Base-by-base conservation (phyloP, 2,797 vertebrate species). In the Euthynnus affinis region DNA sequence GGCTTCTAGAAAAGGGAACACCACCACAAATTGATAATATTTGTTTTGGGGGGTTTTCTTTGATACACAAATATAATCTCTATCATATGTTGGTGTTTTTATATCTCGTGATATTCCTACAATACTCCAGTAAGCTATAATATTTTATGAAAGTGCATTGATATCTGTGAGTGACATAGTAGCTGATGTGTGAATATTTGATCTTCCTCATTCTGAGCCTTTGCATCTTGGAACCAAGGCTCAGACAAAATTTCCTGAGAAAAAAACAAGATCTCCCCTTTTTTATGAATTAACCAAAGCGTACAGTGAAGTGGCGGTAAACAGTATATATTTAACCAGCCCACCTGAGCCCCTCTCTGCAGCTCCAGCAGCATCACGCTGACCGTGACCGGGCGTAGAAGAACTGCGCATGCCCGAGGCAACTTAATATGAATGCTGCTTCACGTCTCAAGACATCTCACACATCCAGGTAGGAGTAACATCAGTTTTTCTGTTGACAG, bases 331-430 rank as follows among this genome's bases (percentile, higher is more conserved):
- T 82, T 25, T 57, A 71, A 15, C 44, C 58, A 53, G 20, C 56
- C 80, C 85, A 84, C 78, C 82, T 78, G 86, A 75, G 61, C 52
- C 29, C 57, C 59, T 51, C 55, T 46, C 18, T 64, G 70, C 49
- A 34, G 79, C 71, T 65, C 9, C 42, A n/a, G 73, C 67, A 32
- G 56, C 60, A 20, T 68, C 52, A 15, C 49, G 57, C 22, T 7
- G 23, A 25, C 48, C 7, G 42, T 74, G 53, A 62, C 7, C 27
- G 27, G 55, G 40, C 40, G 9, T 1, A 46, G 18, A 51, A 3
- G 1, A 22, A 88, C 49, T 90, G 92, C 94, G 93, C 94, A 94
- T 93, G 94, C 87, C 0, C 85, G 51, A 79, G 63, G 17, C 74
- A 58, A 78, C 71, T 80, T 60, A 69, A 80, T 57, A 74, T 74